These are phyloP conservation scores for Propithecus perrieri DNA, from an alignment of 2,797 vertebrate genomes.

Conservation along the genomic window DNA sequence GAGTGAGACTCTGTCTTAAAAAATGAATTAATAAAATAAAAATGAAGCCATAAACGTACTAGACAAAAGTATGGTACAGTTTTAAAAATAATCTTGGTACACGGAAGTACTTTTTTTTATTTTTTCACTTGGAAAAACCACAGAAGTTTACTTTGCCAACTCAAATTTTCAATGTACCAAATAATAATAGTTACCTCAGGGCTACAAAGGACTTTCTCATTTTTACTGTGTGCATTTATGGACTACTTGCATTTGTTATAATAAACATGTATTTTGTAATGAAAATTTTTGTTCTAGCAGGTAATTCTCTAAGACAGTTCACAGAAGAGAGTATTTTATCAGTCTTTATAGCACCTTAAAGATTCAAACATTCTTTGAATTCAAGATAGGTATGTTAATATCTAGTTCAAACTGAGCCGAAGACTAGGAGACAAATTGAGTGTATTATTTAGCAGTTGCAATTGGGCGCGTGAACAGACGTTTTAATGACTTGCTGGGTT, in stretches of 20 bases:
- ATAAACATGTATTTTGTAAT: constrained; percentile 13
- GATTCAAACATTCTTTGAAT: constrained; percentile 44
- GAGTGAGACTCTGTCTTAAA: too few species aligned
- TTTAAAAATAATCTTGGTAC: neutral
- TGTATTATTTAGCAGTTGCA: neutral
- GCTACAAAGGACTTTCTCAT: neutral
- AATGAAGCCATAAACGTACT: constrained; percentile 11
- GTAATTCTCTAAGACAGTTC: constrained; percentile 40
- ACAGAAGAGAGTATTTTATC: constrained; percentile 19
- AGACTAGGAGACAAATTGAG: neutral
- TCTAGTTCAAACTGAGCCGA: neutral
- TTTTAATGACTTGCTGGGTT: neutral
- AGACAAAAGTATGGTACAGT: neutral
- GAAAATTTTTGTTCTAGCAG: constrained; percentile 11
- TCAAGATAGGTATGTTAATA: neutral
- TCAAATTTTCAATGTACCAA: neutral
- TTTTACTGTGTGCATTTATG: constrained; percentile 25
- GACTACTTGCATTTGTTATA: neutral
- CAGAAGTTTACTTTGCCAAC: constrained; percentile 44
- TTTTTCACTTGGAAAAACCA: neutral
- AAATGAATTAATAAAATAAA: neutral
- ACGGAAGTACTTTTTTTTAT: too few species aligned
- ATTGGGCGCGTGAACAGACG: neutral
- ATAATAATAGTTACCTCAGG: neutral
- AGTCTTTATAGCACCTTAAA: constrained; percentile 16